phyloP scores from a whole-genome alignment of 2,797 vertebrate genomes.

The Crax fasciolata region DNA sequence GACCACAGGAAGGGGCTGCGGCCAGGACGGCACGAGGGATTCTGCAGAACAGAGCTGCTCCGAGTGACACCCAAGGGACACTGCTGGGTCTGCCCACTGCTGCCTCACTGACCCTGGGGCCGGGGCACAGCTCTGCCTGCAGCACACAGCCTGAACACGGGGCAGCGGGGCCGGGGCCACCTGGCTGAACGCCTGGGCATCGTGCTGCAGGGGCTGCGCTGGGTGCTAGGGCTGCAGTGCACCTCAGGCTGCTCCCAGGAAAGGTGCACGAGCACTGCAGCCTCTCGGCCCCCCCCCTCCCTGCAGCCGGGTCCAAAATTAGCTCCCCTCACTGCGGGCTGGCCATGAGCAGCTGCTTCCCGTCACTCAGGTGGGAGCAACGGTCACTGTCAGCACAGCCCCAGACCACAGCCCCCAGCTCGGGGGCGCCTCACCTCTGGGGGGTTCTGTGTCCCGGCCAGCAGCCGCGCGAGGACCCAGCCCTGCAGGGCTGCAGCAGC shows the following conservation, averaged over 20 bases:
- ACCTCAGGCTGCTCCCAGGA: neutral
- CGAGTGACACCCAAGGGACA: fast-evolving
- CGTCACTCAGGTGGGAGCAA: fast-evolving
- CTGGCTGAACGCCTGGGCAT: neutral
- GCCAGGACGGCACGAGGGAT: neutral
- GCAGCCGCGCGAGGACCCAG: fast-evolving
- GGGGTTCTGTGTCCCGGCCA: neutral
- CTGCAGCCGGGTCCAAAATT: fast-evolving
- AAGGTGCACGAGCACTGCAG: fast-evolving
- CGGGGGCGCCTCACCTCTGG: too few relatives aligned
- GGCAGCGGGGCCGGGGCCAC: fast-evolving
- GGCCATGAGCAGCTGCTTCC: neutral
- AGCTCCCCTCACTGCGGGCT: fast-evolving
- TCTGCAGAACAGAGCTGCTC: neutral
- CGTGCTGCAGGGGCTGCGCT: fast-evolving
- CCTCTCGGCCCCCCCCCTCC: neutral
- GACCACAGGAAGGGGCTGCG: neutral
- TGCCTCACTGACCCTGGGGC: neutral
- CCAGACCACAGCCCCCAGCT: too few relatives aligned
- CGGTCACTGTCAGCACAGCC: fast-evolving
- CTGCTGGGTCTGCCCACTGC: neutral
- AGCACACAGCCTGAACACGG: neutral
- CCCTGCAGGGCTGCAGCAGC: neutral
- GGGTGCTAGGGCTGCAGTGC: fast-evolving
- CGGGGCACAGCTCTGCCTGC: neutral